phyloP scores from a whole-genome alignment of 2,888 invertebrate genomes.

The Heliconius sara region DNA sequence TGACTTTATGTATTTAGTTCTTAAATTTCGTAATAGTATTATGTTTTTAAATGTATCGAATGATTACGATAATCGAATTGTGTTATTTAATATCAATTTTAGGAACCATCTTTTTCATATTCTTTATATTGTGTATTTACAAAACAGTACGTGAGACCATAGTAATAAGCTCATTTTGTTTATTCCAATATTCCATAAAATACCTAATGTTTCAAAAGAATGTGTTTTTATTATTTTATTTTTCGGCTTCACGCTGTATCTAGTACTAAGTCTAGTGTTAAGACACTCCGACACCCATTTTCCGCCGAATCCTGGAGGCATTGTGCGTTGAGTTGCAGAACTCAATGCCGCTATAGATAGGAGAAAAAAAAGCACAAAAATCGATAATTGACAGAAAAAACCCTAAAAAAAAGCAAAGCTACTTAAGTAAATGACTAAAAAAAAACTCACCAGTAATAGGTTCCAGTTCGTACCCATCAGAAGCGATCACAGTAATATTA shows the following conservation, averaged over 20 bases:
- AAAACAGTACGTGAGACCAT: no score
- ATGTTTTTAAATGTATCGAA: background rate
- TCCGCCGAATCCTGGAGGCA: no score
- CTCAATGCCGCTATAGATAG: background rate
- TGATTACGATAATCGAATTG: background rate
- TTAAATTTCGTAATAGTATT: background rate
- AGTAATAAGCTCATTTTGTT: no score
- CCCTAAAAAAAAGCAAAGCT: no score
- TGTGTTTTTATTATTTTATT: background rate
- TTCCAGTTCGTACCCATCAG: slow-evolving; percentile 91
- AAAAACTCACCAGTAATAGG: slow-evolving; percentile 86
- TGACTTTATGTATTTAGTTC: background rate
- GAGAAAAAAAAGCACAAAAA: background rate
- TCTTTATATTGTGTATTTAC: no score
- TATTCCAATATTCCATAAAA: no score
- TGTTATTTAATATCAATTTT: background rate
- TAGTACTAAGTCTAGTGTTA: no score
- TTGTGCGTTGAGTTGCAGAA: no score
- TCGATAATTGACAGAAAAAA: background rate
- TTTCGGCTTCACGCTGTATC: background rate
- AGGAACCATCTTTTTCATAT: no score
- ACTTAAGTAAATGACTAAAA: slow-evolving; percentile 11
- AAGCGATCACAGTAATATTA: slow-evolving; percentile 89
- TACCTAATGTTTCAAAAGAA: no score
- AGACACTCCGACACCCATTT: no score